phyloP scores from a whole-genome alignment of 2,797 vertebrate species.

The Molossus alvarezi region DNA sequence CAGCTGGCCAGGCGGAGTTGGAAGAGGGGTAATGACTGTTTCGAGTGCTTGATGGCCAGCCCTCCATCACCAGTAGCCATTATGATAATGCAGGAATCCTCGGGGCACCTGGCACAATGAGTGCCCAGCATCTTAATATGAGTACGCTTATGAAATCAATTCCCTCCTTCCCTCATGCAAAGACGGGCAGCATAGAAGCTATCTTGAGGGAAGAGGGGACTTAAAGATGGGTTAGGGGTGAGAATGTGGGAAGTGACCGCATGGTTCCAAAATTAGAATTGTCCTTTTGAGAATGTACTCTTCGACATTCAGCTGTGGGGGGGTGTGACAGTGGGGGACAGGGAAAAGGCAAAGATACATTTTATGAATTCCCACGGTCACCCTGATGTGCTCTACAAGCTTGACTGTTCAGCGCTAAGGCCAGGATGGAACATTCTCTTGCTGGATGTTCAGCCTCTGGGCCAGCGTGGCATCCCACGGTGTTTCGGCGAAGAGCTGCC shows the following conservation, averaged over 20 bases:
- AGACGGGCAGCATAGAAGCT: constrained; percentile 53
- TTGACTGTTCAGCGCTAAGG: constrained; percentile 42
- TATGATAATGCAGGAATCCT: background rate
- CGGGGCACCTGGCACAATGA: background rate
- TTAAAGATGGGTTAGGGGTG: constrained; percentile 25
- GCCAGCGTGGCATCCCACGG: background rate
- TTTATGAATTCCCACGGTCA: background rate
- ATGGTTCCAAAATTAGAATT: constrained; percentile 70
- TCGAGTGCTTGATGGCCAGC: background rate
- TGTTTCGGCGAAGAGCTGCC: constrained; percentile 52
- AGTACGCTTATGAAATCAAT: background rate
- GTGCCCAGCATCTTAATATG: background rate
- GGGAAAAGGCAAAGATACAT: constrained; percentile 15
- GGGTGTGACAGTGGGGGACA: background rate
- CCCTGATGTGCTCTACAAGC: background rate
- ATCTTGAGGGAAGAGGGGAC: background rate
- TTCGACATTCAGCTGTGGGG: constrained; percentile 29
- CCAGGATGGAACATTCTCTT: constrained; percentile 41
- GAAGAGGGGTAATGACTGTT: background rate
- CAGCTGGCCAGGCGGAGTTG: background rate
- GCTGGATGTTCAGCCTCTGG: constrained; percentile 30
- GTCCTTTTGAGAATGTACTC: constrained; percentile 51
- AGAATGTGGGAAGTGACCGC: constrained; percentile 30
- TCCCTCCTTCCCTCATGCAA: constrained; percentile 57
- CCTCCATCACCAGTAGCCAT: background rate